Conservation (phyloP, 2,113 vertebrate species). For the Neolamprologus longior region DNA sequence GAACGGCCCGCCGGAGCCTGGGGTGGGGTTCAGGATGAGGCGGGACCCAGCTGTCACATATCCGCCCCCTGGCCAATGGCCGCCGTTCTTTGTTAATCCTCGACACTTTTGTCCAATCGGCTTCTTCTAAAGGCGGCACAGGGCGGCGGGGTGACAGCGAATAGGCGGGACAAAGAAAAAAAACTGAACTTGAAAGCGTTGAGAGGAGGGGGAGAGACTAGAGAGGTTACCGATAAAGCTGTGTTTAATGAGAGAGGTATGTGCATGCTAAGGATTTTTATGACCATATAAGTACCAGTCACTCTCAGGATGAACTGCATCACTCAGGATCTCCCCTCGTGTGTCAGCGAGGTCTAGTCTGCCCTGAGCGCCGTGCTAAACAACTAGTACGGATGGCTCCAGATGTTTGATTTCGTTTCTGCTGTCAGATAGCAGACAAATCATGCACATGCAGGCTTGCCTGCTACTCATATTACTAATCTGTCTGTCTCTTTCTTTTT, state of each 20-base stretch:
- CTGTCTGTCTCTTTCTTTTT: neutral
- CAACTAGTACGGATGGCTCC: neutral
- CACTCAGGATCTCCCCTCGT: conserved; percentile 32
- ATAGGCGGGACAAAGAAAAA: neutral
- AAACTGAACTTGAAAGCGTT: conserved; percentile 54
- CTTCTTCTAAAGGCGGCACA: neutral
- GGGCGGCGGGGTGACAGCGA: neutral
- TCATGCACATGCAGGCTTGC: neutral
- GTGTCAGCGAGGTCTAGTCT: conserved; percentile 33
- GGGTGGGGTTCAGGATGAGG: conserved; percentile 66
- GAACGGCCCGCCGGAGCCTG: conserved; percentile 34
- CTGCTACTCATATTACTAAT: neutral
- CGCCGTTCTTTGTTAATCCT: neutral
- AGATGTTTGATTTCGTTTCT: neutral
- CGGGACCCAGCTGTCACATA: neutral
- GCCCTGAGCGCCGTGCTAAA: neutral
- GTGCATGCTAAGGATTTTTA: conserved; percentile 68
- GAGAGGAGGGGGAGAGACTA: conserved; percentile 20
- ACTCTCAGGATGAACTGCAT: conserved; percentile 53
- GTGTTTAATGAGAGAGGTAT: conserved; percentile 75
- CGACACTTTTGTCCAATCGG: conserved; percentile 42
- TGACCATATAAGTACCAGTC: conserved; percentile 77
- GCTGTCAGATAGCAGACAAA: neutral
- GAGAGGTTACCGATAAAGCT: conserved; percentile 37
- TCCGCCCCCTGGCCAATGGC: neutral